These are phyloP conservation scores for Diadromus collaris DNA, from an alignment of 2,888 invertebrate species.

Conservation along the genomic window DNA sequence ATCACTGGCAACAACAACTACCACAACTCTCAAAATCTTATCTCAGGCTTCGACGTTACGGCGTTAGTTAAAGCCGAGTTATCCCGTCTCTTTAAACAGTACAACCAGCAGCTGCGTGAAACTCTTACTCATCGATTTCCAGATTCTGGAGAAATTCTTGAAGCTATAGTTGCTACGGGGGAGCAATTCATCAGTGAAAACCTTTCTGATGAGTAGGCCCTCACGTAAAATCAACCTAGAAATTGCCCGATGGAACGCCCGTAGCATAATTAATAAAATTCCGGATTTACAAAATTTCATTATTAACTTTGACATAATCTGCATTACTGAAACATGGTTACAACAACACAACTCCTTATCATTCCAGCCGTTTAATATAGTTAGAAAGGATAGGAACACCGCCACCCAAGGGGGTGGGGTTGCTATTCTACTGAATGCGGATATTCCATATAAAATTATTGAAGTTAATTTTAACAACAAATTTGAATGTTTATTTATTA, in stretches of 20 bases:
- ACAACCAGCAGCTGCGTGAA: not conserved
- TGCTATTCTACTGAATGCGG: not conserved
- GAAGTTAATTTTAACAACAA: not conserved
- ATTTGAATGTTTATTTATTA: constrained; percentile 10
- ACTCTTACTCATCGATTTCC: not conserved
- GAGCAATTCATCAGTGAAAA: not conserved
- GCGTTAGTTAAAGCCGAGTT: not conserved
- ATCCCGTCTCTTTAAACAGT: not conserved
- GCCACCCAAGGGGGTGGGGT: not conserved
- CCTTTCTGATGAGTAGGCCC: not conserved
- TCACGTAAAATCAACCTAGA: not conserved
- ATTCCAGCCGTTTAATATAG: not conserved
- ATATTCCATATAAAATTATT: constrained; percentile 4
- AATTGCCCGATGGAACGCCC: not conserved
- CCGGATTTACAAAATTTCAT: constrained; percentile 3
- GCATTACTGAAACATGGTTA: constrained; percentile 10
- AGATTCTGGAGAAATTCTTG: not conserved
- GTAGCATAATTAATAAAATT: not conserved
- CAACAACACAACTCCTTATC: not conserved
- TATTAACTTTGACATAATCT: not conserved
- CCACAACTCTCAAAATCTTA: not conserved
- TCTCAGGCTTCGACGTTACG: not conserved
- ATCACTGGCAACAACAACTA: not conserved
- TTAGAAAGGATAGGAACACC: constrained; percentile 1
- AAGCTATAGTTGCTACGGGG: constrained; percentile 13